Evolutionary conservation across 2,888 invertebrate genomes (phyloP).

Genomic region (Elegia similella): DNA sequence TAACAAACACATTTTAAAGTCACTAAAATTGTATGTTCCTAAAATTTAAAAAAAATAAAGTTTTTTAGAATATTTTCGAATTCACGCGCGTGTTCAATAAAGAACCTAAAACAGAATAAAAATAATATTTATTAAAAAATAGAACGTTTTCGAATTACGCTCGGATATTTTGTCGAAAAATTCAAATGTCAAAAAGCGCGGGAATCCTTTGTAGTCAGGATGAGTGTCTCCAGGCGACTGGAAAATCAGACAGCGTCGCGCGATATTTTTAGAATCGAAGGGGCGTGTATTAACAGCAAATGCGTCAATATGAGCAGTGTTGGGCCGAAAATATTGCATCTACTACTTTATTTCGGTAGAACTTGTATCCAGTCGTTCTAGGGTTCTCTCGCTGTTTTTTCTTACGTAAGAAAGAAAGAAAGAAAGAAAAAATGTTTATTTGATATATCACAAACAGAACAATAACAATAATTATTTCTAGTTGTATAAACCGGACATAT

Average conservation of each 20-base stretch:
- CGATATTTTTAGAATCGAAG: slow-evolving; percentile 52
- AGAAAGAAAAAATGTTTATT: no score
- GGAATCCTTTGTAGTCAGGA: slow-evolving; percentile 34
- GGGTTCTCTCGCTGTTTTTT: background rate
- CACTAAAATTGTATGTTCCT: background rate
- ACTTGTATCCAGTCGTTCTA: background rate
- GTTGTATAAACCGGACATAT: no score
- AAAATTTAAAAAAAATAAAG: slow-evolving; percentile 18
- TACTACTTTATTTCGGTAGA: background rate
- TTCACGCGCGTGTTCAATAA: background rate
- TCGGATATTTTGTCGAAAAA: background rate
- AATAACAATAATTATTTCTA: no score
- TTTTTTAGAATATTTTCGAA: background rate
- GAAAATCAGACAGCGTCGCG: slow-evolving; percentile 47
- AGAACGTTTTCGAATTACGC: background rate
- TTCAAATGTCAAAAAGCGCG: slow-evolving; percentile 37
- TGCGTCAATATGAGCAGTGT: slow-evolving; percentile 25
- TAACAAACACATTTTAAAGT: slow-evolving; percentile 22
- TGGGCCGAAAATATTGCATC: slow-evolving; percentile 14
- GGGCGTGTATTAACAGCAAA: slow-evolving; percentile 38
- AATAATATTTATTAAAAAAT: slow-evolving; percentile 20
- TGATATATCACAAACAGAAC: no score
- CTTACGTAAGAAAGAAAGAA: no score
- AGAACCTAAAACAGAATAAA: background rate
- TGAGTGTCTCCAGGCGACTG: slow-evolving; percentile 54